A percentile compares a stretch with the other conserved stretches of the same genome.
Evolutionary conservation across 2,797 vertebrate genomes (phyloP).

Genomic region (Oryzias dopingdopingensis): DNA sequence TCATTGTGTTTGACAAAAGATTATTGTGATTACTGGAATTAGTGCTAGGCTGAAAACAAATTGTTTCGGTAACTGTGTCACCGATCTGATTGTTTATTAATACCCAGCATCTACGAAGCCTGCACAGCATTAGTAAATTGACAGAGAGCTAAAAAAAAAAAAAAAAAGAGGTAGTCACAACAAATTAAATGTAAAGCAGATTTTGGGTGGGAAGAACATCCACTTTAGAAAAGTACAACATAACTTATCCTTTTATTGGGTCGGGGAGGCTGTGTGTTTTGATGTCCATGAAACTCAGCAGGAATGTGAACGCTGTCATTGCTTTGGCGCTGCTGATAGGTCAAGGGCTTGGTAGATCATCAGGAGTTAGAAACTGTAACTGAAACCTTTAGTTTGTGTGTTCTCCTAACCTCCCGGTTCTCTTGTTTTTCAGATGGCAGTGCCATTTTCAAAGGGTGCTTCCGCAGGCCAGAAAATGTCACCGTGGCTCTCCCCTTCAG

Average conservation of each 20-base stretch:
- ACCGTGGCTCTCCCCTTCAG: slow-evolving; percentile 86
- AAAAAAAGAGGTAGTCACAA: background rate
- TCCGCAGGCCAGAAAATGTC: slow-evolving; percentile 85
- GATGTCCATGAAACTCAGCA: slow-evolving; percentile 43
- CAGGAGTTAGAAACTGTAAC: slow-evolving; percentile 36
- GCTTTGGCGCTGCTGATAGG: slow-evolving; percentile 20
- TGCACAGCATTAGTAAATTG: background rate
- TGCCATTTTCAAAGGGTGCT: slow-evolving; percentile 94
- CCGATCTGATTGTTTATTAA: background rate
- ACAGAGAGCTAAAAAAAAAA: slow-evolving; percentile 10
- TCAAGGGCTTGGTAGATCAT: slow-evolving; percentile 37
- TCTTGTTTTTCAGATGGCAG: slow-evolving; percentile 85
- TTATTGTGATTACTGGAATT: background rate
- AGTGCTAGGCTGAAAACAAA: background rate
- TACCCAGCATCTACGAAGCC: background rate
- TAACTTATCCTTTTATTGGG: slow-evolving; percentile 24
- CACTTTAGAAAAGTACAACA: slow-evolving; percentile 11
- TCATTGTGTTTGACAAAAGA: background rate
- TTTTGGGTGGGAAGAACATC: background rate
- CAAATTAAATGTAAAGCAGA: background rate
- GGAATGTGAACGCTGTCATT: slow-evolving; percentile 23
- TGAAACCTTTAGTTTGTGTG: background rate
- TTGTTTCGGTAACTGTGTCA: background rate
- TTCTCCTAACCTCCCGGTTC: slow-evolving; percentile 9
- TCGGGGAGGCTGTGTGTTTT: slow-evolving; percentile 21